Base-by-base conservation (phyloP, 1,140 invertebrate species). In the Leptonema lineaticorne region DNA sequence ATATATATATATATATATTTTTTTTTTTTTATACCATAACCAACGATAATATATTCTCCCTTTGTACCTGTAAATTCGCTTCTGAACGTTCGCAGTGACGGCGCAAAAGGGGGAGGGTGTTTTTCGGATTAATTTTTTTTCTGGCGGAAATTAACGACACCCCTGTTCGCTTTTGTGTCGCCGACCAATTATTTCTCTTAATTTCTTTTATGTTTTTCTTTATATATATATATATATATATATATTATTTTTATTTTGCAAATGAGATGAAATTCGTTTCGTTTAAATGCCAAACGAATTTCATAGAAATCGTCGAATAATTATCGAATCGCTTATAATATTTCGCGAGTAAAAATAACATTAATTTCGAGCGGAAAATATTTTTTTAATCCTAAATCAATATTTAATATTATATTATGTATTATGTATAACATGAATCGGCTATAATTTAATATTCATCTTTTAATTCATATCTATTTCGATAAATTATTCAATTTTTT, bases 1-100 rank as follows among this genome's bases (percentile, higher is more conserved):
- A n/a, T n/a, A n/a, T n/a, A n/a, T n/a, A n/a, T n/a, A n/a, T n/a
- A n/a, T n/a, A n/a, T n/a, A n/a, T n/a, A n/a, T n/a, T n/a, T n/a
- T n/a, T n/a, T n/a, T n/a, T n/a, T n/a, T n/a, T n/a, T n/a, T n/a
- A n/a, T n/a, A n/a, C n/a, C 48, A 26, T 62, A 33, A 46, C 59
- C 27, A 33, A 16, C 9, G 59, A 62, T 37, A 62, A 62, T 62
- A 46, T 33, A 33, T 62, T 46, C 59, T 62, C 41, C 20, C 29
- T 62, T 62, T 62, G 33, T 62, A 37, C 59, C 29, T 62, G 37
- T 22, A 46, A 62, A 62, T 24, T 62, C 20, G 56, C 56, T 26
- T 9, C 24, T 7, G n/a, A n/a, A n/a, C n/a, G n/a, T n/a, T 58
- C 26, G 14, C 41, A 3, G 20, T 26, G 20, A 48, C 46, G 46